phyloP scores from a whole-genome alignment of 2,797 vertebrate species.

The Hoplostethus mediterraneus region DNA sequence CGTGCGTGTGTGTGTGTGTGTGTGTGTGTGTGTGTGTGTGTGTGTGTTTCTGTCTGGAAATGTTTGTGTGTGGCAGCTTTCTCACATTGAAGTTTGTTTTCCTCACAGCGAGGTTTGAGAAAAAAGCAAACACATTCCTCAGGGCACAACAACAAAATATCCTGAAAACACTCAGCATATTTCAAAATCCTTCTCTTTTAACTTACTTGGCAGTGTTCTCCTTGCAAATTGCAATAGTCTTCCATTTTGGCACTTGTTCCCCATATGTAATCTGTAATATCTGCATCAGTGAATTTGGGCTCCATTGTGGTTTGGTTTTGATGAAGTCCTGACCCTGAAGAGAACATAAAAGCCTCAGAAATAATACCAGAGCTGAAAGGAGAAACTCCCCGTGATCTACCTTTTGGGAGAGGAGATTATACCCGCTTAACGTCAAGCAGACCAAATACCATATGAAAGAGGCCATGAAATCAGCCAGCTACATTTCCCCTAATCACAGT shows the following conservation, averaged over 20 bases:
- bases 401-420: conserved; percentile 78
- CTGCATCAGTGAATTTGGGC: conserved; percentile 65
- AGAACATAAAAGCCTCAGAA: conserved; percentile 65
- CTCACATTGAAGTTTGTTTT: not conserved
- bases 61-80: conserved; percentile 31
- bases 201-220: conserved; percentile 20
- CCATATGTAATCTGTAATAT: conserved; percentile 54
- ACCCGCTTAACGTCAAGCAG: conserved; percentile 76
- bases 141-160: conserved; percentile 5
- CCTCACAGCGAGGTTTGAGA: conserved; percentile 23
- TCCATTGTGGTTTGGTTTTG: conserved; percentile 55
- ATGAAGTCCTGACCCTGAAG: conserved; percentile 60
- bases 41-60: conserved; percentile 9
- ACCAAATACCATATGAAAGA: conserved; percentile 68
- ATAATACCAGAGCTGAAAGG: conserved; percentile 69
- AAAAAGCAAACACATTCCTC: conserved; percentile 31
- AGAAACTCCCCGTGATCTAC: conserved; percentile 73
- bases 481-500: conserved; percentile 57
- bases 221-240: conserved; percentile 13
- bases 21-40: conserved; percentile 10
- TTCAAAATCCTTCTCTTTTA: conserved; percentile 16
- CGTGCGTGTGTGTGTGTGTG: conserved; percentile 7
- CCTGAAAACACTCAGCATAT: conserved; percentile 7
- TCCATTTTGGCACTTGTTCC: conserved; percentile 37
- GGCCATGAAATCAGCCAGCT: conserved; percentile 68